These are phyloP conservation scores for Nymphalis polychloros DNA, from an alignment of 2,888 invertebrate genomes.

Conservation along the genomic window DNA sequence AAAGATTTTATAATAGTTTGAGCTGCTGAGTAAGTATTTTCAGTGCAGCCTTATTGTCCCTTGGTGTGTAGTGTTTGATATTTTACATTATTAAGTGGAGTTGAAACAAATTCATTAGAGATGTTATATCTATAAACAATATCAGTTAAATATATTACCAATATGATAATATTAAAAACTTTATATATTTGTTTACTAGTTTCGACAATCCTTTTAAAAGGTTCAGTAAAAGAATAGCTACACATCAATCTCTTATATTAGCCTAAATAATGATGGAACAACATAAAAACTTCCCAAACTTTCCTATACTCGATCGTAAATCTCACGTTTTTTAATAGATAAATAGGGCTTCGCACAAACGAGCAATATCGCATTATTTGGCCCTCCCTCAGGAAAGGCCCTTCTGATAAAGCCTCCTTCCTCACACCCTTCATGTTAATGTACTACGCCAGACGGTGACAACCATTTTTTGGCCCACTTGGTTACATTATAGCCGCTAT, in stretches of 20 bases:
- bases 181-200: background rate
- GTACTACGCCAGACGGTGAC: constrained; percentile 81
- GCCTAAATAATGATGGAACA: constrained; percentile 67
- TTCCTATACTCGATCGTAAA: constrained; percentile 76
- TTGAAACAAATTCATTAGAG: no score
- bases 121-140: no score
- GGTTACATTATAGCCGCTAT: constrained; percentile 78
- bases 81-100: background rate
- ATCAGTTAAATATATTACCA: no score
- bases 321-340: constrained; percentile 81
- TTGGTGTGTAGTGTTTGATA: background rate
- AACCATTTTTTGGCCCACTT: constrained; percentile 82
- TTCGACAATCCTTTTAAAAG: constrained; percentile 40
- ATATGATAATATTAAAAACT: background rate
- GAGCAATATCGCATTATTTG: constrained; percentile 82
- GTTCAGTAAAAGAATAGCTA: constrained; percentile 57
- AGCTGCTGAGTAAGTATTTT: background rate
- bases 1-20: constrained; percentile 7
- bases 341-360: constrained; percentile 81
- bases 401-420: constrained; percentile 80
- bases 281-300: constrained; percentile 78
- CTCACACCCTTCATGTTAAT: constrained; percentile 81
- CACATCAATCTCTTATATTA: constrained; percentile 77
- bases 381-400: constrained; percentile 81
- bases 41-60: background rate